Base-by-base conservation (phyloP, 2,113 vertebrate species). In the Carlito syrichta region DNA sequence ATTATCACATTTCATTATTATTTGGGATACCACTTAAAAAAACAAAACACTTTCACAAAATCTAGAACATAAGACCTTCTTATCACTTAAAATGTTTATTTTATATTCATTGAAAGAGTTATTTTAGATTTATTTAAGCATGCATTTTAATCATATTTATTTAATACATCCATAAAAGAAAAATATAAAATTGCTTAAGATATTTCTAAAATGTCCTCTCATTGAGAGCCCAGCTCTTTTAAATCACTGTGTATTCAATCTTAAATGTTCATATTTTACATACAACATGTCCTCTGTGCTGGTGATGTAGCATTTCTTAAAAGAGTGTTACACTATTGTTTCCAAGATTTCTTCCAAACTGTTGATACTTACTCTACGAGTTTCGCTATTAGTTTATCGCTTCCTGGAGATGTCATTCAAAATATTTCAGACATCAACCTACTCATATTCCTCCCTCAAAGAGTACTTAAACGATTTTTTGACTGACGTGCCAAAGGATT, bases 11-110 rank as follows among this genome's bases (percentile, higher is more conserved):
- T 96, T 91, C 54, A 68, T 78, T 56, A 92, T 89, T 86, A 86
- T 90, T 91, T 63, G 78, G 78, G 52, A 83, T 54, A 87, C 43
- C 30, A 40, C 35, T 89, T 86, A 90, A 87, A 96, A 91, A 97
- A 89, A 89, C 54, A 94, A 93, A 94, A 92, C 6, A 13, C 54
- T 93, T 86, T 50, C 68, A 86, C 89, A 48, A 77, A 83, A 86
- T 86, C 84, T 89, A 52, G 32, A 69, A 58, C 83, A 76, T 69
- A 74, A 54, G 20, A 10, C 50, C 82, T 90, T 84, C 68, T 95
- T 91, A 83, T 93, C 50, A 58, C 30, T 95, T 91, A 76, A 52
- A 96, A 84, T 56, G 3, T 86, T 95, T 96, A 76, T 62, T 95
- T 77, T 81, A 7, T 86, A 48, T 52, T 85, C 83, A 54, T 60